Conservation (phyloP, 2,797 vertebrate species). For the Apodemus agrarius region DNA sequence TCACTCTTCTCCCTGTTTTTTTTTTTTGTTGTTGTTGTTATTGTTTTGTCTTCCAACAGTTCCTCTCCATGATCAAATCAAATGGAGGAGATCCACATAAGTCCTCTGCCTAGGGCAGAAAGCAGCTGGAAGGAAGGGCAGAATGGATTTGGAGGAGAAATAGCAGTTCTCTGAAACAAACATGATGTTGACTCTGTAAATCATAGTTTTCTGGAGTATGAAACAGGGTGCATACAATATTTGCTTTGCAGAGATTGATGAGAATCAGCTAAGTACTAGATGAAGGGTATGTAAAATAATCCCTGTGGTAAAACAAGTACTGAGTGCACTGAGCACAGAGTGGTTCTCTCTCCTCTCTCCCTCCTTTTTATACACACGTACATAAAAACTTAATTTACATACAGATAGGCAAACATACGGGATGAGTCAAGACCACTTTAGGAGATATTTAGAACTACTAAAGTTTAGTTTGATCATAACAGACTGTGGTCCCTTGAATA, state of each 20-base stretch:
- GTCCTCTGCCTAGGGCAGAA: no score
- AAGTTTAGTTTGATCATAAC: background rate
- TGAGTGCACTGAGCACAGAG: background rate
- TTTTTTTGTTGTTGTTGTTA: no score
- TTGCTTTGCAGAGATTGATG: background rate
- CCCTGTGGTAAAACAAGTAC: background rate
- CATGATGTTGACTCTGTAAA: background rate
- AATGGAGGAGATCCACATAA: no score
- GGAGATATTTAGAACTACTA: background rate
- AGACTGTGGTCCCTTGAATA: background rate
- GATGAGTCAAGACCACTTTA: background rate
- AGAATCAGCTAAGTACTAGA: background rate
- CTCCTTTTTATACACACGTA: background rate
- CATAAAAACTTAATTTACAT: background rate
- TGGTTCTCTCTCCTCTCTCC: background rate
- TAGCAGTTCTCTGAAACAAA: background rate
- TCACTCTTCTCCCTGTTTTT: no score
- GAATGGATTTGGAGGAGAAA: background rate
- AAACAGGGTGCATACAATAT: background rate
- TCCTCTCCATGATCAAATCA: no score
- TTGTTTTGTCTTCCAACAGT: no score
- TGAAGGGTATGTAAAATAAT: background rate
- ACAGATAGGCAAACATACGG: background rate
- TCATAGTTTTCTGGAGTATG: background rate
- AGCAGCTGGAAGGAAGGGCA: background rate